phyloP scores from a whole-genome alignment of 2,888 invertebrate species.

The Caenorhabditis sp. region DNA sequence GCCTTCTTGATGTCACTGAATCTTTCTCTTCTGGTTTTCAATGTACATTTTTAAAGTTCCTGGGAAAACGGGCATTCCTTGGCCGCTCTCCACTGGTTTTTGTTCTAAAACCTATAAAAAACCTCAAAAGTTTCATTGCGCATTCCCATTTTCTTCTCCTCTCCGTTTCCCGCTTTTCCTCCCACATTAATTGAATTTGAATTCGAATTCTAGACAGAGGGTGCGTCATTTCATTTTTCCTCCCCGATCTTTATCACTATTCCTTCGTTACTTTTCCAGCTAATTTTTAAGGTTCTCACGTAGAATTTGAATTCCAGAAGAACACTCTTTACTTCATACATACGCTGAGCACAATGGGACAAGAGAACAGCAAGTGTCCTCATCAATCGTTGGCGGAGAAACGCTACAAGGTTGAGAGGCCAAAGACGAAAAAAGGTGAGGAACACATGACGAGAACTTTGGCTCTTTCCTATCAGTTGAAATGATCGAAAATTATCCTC shows the following conservation, averaged over 20 bases:
- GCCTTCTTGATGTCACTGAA: constrained; percentile 6
- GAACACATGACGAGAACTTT: constrained; percentile 22
- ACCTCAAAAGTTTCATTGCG: constrained; percentile 12
- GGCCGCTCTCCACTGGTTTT: background rate
- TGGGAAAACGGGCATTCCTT: constrained; percentile 18
- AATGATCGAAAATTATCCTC: constrained; percentile 50
- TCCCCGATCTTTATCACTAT: constrained; percentile 26
- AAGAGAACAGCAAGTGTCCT: constrained; percentile 71
- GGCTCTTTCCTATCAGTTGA: constrained; percentile 22
- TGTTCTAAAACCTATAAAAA: constrained; percentile 2
- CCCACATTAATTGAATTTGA: constrained; percentile 38
- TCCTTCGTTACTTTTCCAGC: constrained; percentile 1
- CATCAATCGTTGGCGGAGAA: constrained; percentile 73
- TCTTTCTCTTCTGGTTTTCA: background rate
- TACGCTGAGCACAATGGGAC: constrained; percentile 65
- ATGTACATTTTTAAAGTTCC: background rate
- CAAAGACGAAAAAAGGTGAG: constrained; percentile 67
- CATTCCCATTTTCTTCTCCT: background rate
- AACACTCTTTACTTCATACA: background rate
- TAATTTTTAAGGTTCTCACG: constrained; percentile 23
- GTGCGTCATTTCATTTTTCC: constrained; percentile 21
- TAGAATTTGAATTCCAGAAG: constrained; percentile 37
- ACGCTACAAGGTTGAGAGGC: constrained; percentile 73
- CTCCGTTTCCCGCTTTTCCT: constrained; percentile 11
- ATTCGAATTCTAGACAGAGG: constrained; percentile 38